phyloP scores from a whole-genome alignment of 2,888 invertebrate species.

The Mesochorus sp. region DNA sequence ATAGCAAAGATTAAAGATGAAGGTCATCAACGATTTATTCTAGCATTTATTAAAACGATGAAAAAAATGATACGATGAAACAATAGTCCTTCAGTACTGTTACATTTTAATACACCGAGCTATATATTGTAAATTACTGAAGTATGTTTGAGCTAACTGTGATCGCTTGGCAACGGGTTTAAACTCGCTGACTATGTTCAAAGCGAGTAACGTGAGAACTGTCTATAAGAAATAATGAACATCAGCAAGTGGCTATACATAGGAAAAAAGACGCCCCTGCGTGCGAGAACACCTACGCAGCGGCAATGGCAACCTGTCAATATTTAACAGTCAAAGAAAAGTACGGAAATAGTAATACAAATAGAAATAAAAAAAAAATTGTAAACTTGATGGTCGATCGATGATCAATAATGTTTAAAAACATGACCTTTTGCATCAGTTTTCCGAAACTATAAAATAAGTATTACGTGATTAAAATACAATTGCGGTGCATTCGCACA shows the following conservation, averaged over 20 bases:
- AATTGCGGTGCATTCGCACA: too few species aligned
- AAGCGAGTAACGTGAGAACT: slow-evolving; percentile 16
- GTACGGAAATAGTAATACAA: not conserved
- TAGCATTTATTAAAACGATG: too few species aligned
- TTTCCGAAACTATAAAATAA: too few species aligned
- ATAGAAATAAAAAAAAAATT: not conserved
- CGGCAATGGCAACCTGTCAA: not conserved
- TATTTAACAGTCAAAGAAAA: not conserved
- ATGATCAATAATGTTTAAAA: too few species aligned
- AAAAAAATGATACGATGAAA: too few species aligned
- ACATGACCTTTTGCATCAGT: too few species aligned
- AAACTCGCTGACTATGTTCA: not conserved
- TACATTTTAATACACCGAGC: not conserved
- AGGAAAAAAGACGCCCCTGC: not conserved
- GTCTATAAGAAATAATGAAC: not conserved
- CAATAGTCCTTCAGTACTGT: too few species aligned
- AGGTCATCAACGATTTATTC: too few species aligned
- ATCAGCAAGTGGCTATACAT: not conserved
- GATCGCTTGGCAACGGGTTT: not conserved
- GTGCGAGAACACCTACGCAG: slow-evolving; percentile 12
- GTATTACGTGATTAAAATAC: too few species aligned
- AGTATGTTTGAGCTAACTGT: not conserved
- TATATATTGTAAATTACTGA: not conserved
- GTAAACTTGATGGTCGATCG: not conserved
- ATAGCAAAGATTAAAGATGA: too few species aligned